These are phyloP conservation scores for Dioctria rufipes DNA, from an alignment of 2,888 invertebrate species.

Conservation along the genomic window DNA sequence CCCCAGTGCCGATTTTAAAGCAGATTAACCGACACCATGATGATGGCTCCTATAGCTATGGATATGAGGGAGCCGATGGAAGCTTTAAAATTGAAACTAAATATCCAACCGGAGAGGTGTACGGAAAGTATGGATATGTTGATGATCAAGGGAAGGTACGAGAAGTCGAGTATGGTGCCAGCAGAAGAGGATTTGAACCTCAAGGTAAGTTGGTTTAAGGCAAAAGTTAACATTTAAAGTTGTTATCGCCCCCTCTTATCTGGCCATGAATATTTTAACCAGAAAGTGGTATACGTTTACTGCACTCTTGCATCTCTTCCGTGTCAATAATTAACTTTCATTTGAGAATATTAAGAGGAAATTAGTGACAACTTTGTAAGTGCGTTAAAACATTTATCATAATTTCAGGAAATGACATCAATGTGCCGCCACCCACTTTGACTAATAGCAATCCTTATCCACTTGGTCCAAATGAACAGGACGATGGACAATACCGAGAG, in stretches of 20 bases:
- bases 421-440: slow-evolving; percentile 82
- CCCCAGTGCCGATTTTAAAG: slow-evolving; percentile 85
- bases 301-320: neutral
- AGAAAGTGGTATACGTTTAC: neutral
- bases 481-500: slow-evolving; percentile 89
- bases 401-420: slow-evolving; percentile 77
- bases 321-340: neutral
- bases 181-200: slow-evolving; percentile 86
- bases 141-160: slow-evolving; percentile 83
- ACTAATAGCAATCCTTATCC: slow-evolving; percentile 73
- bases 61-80: slow-evolving; percentile 89
- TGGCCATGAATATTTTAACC: neutral
- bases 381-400: neutral
- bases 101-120: slow-evolving; percentile 86
- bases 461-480: slow-evolving; percentile 76
- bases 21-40: slow-evolving; percentile 90
- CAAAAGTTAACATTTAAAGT: neutral
- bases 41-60: slow-evolving; percentile 90
- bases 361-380: neutral
- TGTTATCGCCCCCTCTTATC: neutral
- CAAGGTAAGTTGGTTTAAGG: slow-evolving; percentile 73
- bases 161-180: slow-evolving; percentile 90
- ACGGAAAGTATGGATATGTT: slow-evolving; percentile 91
- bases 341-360: neutral
- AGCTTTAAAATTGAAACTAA: slow-evolving; percentile 92